phyloP scores from a whole-genome alignment of 2,113 vertebrate genomes.

The Notothenia rossii region DNA sequence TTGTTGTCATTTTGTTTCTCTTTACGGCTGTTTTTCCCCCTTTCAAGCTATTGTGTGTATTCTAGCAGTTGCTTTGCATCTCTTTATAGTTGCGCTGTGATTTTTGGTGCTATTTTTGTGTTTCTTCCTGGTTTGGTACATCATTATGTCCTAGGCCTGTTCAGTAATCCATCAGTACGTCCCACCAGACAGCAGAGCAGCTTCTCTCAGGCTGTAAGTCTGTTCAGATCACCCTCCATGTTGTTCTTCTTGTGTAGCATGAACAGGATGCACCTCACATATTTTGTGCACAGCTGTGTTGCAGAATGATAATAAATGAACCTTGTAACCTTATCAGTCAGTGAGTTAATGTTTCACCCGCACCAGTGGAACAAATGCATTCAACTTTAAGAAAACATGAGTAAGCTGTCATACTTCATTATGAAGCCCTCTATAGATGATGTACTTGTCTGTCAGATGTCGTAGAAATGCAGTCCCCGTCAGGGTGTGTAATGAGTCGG shows the following conservation, averaged over 20 bases:
- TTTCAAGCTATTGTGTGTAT: no score
- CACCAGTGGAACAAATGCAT: not conserved
- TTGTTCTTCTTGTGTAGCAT: not conserved
- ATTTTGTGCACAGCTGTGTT: not conserved
- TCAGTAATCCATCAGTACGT: no score
- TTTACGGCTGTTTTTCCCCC: no score
- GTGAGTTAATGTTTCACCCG: constrained; percentile 17
- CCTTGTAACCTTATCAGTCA: not conserved
- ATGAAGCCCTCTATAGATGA: not conserved
- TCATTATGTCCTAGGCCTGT: no score
- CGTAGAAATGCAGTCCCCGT: not conserved
- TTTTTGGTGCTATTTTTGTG: no score
- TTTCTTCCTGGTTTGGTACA: no score
- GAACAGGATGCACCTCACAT: not conserved
- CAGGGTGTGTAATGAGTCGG: constrained; percentile 9
- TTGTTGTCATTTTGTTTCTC: no score
- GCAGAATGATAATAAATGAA: not conserved
- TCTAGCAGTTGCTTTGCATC: no score
- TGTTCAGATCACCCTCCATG: not conserved
- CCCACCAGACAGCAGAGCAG: not conserved
- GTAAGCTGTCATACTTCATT: not conserved
- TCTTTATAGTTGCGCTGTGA: no score
- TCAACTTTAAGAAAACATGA: not conserved
- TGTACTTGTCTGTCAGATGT: constrained; percentile 21
- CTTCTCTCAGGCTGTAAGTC: not conserved